Evolutionary conservation across 2,888 invertebrate species (phyloP), one percentile per base, ranked within the genome.

Genomic region (Macaria liturata): DNA sequence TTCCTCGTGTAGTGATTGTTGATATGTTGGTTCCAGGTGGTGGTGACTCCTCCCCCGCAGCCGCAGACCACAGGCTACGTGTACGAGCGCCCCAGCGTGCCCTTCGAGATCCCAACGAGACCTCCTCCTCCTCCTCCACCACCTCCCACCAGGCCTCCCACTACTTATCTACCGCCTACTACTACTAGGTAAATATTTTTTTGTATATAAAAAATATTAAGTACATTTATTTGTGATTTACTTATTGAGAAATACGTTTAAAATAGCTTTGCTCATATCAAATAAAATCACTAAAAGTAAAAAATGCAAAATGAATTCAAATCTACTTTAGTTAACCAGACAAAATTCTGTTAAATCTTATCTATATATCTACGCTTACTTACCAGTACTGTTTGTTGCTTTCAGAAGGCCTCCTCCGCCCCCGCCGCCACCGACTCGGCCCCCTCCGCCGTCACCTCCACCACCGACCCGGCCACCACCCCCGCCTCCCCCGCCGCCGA

Each of bases 101-200:
- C 78, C 6, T 76, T 81, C 54, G 69, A 71, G 46, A 62, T 71
- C 9, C 69, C 73, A 0, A 68, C 76, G 43, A 60, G 68, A 49
- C 65, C 68, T 3, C 66, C 66, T 4, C 62, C 66, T 4, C 62
- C 67, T 3, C 58, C 62, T 1, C 67, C 63, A 3, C 74, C 75
- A 4, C 70, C 72, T 3, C 68, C 70, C 0, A 64, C 67, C 0
- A 67, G 66, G 7, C 66, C 61, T 20, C 62, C 66, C 0, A 59
- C 61, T 32, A 39, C 65, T 52, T 45, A 58, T 46, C 59, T 57
- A 34, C 69, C 69, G 4, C 67, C 59, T n/a, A 39, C 45, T 9
- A 57, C 61, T 46, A 62, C 30, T 49, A 60, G 46, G 53, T 58
- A 32, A 6, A n/a, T 42, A 42, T 0, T 3, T 9, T 4, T 42